Evolutionary conservation across 2,113 vertebrate species (phyloP), one percentile per base, ranked within the genome.

Genomic region (Pelmatolapia mariae): DNA sequence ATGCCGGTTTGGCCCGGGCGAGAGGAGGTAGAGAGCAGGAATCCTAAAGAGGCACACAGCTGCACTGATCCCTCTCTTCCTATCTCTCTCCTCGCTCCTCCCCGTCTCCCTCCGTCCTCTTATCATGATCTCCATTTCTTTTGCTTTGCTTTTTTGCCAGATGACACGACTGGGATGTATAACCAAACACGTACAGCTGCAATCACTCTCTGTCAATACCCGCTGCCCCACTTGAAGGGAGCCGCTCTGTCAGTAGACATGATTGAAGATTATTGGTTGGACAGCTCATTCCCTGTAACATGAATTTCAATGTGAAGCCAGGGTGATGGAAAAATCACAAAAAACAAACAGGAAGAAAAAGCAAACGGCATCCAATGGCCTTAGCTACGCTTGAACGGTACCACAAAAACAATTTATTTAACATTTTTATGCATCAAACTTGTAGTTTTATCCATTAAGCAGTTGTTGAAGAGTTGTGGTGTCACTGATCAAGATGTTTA

Each of bases 1-100:
- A 96, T 96, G 94, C 94, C 95, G 92, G 93, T 93, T 95, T 95
- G 96, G 94, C 95, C 92, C 91, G 87, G 90, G 95, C 80, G 43
- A 93, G 89, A 94, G 93, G 92, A 93, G 93, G 90, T 91, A 86
- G 93, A 95, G 95, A 95, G 95, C 94, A 92, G 95, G 96, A 97
- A 97, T 97, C 95, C 96, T 96, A 96, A 97, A 97, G 92, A 96
- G 96, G 92, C 86, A 50, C 92, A 54, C 97, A 97, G 96, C 95
- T 95, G 93, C 95, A 91, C 85, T 31, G 84, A 24, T 88, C 85
- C 85, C 79, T 90, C 87, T 85, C 91, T 45, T 82, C 80, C 86
- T 84, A 73, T 90, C 90, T 81, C 90, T 81, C 86, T 80, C 9
- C 22, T 84, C 33, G 29, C 80, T 84, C 84, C 8, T 80, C 63